A percentile compares a stretch with the other conserved stretches of the same genome.
phyloP scores from a whole-genome alignment of 2,888 invertebrate species.

The Synergus itoensis region DNA sequence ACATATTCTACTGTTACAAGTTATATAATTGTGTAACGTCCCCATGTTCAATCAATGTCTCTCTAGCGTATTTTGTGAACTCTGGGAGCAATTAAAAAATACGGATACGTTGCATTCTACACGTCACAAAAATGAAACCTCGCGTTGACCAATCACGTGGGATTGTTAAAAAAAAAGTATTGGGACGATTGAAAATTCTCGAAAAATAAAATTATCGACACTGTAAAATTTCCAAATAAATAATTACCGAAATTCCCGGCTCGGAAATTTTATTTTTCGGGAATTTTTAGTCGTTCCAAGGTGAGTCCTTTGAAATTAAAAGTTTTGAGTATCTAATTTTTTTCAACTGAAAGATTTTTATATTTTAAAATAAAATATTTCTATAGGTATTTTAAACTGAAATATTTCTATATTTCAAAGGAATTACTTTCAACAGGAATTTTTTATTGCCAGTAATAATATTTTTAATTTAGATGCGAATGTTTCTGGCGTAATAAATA shows the following conservation, averaged over 20 bases:
- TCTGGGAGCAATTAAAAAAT: conserved; percentile 33
- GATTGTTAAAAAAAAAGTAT: not conserved
- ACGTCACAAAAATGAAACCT: conserved; percentile 22
- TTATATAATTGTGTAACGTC: conserved; percentile 34
- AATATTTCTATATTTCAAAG: too few relatives aligned
- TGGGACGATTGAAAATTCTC: not conserved
- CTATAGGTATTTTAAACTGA: too few relatives aligned
- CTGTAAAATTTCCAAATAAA: too few relatives aligned
- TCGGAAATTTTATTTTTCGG: too few relatives aligned
- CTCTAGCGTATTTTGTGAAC: conserved; percentile 32
- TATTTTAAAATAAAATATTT: too few relatives aligned
- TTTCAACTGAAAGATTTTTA: too few relatives aligned
- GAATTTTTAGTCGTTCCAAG: too few relatives aligned
- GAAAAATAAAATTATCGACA: too few relatives aligned
- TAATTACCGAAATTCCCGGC: too few relatives aligned
- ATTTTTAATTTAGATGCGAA: not conserved
- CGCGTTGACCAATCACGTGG: conserved; percentile 5
- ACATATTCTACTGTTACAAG: conserved; percentile 19
- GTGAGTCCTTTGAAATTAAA: too few relatives aligned
- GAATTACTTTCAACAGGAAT: too few relatives aligned
- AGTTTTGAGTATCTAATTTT: too few relatives aligned
- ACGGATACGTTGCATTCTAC: conserved; percentile 9
- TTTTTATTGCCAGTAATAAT: not conserved
- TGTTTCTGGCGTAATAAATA: not conserved
- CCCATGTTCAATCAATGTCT: conserved; percentile 27